Base-by-base conservation (phyloP, 2,113 vertebrate species). In the Telmatochromis brichardi region DNA sequence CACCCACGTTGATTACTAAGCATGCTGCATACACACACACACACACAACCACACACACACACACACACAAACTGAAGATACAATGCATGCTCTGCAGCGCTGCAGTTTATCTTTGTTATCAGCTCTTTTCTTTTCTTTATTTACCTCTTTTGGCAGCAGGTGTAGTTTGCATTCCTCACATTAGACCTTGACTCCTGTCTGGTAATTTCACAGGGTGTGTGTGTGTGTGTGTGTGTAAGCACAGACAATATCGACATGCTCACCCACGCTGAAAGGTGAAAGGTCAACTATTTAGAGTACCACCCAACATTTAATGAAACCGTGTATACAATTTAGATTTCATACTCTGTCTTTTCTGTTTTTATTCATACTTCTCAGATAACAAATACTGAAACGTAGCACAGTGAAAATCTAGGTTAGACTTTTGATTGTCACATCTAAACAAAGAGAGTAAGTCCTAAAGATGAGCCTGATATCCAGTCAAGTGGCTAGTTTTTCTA, bases 121-220 rank as follows among this genome's bases (percentile, higher is more conserved):
- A 63, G 73, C 3, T 5, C 4, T 28, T 40, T 51, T 57, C 19
- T 63, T 55, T 50, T 68, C 47, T 51, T 10, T 65, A 28, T 54
- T 19, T 47, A 26, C 21, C 37, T 47, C 23, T 47, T 53, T 35
- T 45, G 8, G 58, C 79, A 55, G 37, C 33, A 50, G 68, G 51
- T 76, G 85, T 26, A 55, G 82, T 82, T 63, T 90, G 47, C 42
- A 84, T 91, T 91, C 83, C 81, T 82, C 17, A 7, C 19, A 3
- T 4, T 28, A 81, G 94, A 91, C 91, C 90, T 93, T 92, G 87
- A 90, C 89, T 87, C 84, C 9, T 76, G 19, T 12, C 3, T n/a
- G 65, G 86, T 80, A 40, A 89, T 83, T 71, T 13, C 4, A 40
- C 47, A 86, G 87, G 89, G 6, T 9, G 37, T 12, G 91, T 6